Conservation (phyloP, 2,113 vertebrate genomes). For the Vidua chalybeata region DNA sequence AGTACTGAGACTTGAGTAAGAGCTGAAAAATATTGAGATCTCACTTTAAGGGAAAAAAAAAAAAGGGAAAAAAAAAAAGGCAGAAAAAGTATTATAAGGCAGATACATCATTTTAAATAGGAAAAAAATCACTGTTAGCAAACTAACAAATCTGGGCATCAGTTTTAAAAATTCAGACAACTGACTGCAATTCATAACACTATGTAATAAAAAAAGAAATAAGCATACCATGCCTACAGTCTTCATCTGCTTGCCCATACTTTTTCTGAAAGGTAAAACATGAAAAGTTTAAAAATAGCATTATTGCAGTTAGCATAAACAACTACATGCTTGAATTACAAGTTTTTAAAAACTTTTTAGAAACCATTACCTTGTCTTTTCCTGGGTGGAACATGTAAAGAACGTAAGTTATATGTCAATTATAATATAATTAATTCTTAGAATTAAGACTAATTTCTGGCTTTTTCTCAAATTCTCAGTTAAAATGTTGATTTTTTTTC, state of each 20-base stretch:
- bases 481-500: background rate
- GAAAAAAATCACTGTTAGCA: background rate
- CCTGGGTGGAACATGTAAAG: background rate
- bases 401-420: background rate
- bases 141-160: constrained; percentile 8
- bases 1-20: background rate
- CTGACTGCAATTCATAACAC: constrained; percentile 27
- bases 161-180: constrained; percentile 33
- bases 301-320: constrained; percentile 44
- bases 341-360: background rate
- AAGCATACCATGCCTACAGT: constrained; percentile 96
- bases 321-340: constrained; percentile 27
- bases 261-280: constrained; percentile 88
- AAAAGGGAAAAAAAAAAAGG: background rate
- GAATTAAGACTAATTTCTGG: background rate
- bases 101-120: background rate
- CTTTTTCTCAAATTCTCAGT: background rate
- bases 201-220: constrained; percentile 48
- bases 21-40: background rate
- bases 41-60: background rate
- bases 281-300: constrained; percentile 55
- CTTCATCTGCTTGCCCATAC: constrained; percentile 98
- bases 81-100: background rate
- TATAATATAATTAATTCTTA: background rate
- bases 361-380: background rate